Evolutionary conservation across 2,888 invertebrate genomes (phyloP), one percentile per base, ranked within the genome.

Genomic region (Petrolisthes manimaculis): DNA sequence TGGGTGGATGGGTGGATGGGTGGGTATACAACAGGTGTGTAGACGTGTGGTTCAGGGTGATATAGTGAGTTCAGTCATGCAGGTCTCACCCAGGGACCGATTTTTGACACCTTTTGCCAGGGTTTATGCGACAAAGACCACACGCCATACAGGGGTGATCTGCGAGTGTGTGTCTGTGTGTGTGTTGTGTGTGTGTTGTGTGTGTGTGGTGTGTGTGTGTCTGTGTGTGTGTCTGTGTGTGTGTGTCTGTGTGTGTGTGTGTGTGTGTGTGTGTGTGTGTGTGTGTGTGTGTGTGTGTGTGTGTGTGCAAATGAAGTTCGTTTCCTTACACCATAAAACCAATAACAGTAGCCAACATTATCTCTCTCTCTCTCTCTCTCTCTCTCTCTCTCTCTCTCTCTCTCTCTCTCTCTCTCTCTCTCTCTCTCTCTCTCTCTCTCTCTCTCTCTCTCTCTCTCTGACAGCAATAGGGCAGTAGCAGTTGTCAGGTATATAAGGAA

Each of bases 231-330:
- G 74, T 74, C 12, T 74, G 74, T 74, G 74, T 74, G n/a, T 74
- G 74, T 74, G 74, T 74, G 74, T 74, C 12, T 74, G 74, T 74
- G 74, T 74, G 74, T 74, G 74, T 74, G n/a, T 74, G 74, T 74
- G 74, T 74, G 74, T 74, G 74, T 74, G 74, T 74, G 74, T 74
- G 74, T 74, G 74, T 74, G 74, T 74, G 74, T 74, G 74, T 74
- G 67, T 14, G 67, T 67, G 67, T 67, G 67, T 67, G 67, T 67
- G 67, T 67, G 67, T 67, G 5, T 71, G 21, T 71, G 18, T 71
- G 5, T 24, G 24, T 75, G 5, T 3, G 8, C 77, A 37, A 6
- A 21, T 3, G 77, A 14, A 75, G 5, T 81, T 21, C 51, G n/a
- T n/a, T n/a, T n/a, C n/a, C n/a, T n/a, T n/a, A n/a, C n/a, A n/a